phyloP scores from a whole-genome alignment of 2,113 vertebrate genomes.

The Vireo altiloquus region DNA sequence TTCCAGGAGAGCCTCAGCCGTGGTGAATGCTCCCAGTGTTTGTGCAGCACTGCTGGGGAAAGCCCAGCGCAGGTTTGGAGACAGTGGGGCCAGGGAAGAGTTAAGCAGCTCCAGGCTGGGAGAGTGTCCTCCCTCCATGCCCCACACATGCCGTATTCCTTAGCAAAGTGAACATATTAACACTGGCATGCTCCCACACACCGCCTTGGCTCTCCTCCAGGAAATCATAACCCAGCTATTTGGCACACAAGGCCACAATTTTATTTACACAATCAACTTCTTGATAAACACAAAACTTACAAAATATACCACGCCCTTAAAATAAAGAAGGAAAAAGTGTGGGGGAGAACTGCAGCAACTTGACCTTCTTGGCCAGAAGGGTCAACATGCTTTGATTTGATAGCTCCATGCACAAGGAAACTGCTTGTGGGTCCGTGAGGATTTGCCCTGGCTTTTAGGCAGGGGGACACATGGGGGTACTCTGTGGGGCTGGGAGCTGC shows the following conservation, averaged over 20 bases:
- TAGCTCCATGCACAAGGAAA: neutral
- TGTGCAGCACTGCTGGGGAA: conserved; percentile 16
- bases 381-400: neutral
- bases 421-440: neutral
- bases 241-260: conserved; percentile 44
- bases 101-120: conserved; percentile 55
- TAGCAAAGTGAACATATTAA: conserved; percentile 64
- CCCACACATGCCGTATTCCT: conserved; percentile 59
- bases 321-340: neutral
- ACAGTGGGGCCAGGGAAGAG: conserved; percentile 54
- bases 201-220: conserved; percentile 53
- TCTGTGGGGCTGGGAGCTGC: neutral
- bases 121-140: conserved; percentile 51
- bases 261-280: conserved; percentile 65
- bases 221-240: conserved; percentile 45
- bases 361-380: neutral
- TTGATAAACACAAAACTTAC: conserved; percentile 62
- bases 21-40: conserved; percentile 8
- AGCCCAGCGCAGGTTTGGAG: neutral
- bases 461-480: fast-evolving
- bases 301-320: conserved; percentile 31
- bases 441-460: neutral
- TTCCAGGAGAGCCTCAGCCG: conserved; percentile 4
- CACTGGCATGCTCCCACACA: conserved; percentile 64
- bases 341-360: neutral